These are phyloP conservation scores for Nebria ingens DNA, from an alignment of 1,140 invertebrate genomes.

Conservation along the genomic window DNA sequence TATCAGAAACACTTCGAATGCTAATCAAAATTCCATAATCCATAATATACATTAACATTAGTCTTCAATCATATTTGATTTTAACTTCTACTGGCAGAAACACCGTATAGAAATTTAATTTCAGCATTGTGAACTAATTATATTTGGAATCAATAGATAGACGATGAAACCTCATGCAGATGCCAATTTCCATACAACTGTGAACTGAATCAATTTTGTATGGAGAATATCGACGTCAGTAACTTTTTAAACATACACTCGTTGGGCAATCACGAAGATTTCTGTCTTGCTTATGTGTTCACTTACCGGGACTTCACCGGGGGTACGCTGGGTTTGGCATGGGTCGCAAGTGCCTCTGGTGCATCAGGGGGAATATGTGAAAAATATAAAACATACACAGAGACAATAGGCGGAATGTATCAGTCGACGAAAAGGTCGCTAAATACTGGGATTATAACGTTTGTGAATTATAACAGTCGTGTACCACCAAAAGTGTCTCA, in stretches of 20 bases:
- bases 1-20: too few species aligned
- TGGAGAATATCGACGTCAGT: constrained; percentile 96
- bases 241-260: constrained; percentile 99
- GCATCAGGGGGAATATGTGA: constrained; percentile 98
- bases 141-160: constrained; percentile 50
- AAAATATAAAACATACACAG: constrained; percentile 94
- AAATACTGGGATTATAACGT: constrained; percentile 98
- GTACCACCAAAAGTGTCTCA: constrained; percentile 96
- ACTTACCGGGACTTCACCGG: constrained; percentile 62
- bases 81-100: too few species aligned
- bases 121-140: background rate
- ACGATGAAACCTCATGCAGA: constrained; percentile 75
- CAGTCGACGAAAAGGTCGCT: constrained; percentile 87
- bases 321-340: constrained; percentile 69
- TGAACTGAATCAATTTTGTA: constrained; percentile 87
- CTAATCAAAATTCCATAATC: too few species aligned
- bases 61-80: too few species aligned
- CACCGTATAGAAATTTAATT: background rate
- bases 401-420: constrained; percentile 86
- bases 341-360: constrained; percentile 93
- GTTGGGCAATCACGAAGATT: constrained; percentile 91
- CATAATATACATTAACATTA: too few species aligned
- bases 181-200: constrained; percentile 46
- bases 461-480: constrained; percentile 96
- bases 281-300: constrained; percentile 97